Percentiles rank a stretch among this genome's conserved stretches.
These are phyloP conservation scores for Trissoscelio sp. DNA, from an alignment of 2,888 invertebrate genomes.

Conservation along the genomic window DNA sequence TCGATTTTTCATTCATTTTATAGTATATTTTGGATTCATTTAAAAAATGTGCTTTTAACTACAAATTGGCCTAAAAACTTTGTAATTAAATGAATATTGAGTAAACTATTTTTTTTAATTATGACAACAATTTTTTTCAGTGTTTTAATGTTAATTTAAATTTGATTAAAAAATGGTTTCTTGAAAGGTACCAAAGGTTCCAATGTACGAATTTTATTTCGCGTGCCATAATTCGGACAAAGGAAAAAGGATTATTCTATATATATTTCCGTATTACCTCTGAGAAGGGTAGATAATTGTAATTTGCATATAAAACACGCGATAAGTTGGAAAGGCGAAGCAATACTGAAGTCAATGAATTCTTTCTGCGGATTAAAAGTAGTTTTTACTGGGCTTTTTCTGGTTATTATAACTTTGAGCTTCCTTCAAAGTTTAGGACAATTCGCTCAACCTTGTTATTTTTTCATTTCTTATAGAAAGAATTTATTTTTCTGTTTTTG, in stretches of 20 bases:
- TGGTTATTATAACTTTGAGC: constrained; percentile 28
- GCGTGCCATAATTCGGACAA: constrained; percentile 59
- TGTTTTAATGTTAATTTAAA: no score
- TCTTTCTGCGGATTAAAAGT: constrained; percentile 7
- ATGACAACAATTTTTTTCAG: no score
- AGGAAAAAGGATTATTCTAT: background rate
- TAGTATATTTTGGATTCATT: no score
- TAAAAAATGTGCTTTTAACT: no score
- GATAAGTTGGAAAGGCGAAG: constrained; percentile 32
- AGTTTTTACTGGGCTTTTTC: constrained; percentile 9
- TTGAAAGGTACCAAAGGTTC: no score
- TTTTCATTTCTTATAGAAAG: constrained; percentile 5
- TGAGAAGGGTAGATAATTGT: constrained; percentile 10
- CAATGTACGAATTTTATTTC: no score
- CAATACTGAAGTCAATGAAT: constrained; percentile 46
- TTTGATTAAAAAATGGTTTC: no score
- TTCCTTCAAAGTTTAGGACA: constrained; percentile 38
- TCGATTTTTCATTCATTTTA: no score
- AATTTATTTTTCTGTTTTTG: background rate
- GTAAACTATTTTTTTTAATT: no score
- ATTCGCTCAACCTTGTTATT: constrained; percentile 49
- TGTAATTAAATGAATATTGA: no score
- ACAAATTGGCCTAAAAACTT: no score
- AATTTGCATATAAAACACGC: constrained; percentile 46
- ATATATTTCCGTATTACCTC: constrained; percentile 27